Evolutionary conservation across 2,113 vertebrate species (phyloP).

Genomic region (Oenanthe melanoleuca): DNA sequence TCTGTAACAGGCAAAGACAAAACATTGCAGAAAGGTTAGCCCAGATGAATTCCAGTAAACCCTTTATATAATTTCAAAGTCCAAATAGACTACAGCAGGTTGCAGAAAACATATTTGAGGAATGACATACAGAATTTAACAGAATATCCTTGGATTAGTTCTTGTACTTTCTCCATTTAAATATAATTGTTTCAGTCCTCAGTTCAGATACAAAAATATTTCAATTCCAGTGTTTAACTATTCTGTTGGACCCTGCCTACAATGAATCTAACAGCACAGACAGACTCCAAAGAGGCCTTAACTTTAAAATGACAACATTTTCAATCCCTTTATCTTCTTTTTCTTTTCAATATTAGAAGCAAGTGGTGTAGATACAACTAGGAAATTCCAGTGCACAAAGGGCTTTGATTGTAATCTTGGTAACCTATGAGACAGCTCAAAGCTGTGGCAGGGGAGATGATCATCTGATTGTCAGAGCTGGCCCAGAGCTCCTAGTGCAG

Average conservation of each 20-base stretch:
- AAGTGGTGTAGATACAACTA: background rate
- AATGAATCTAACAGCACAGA: background rate
- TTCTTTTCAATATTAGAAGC: background rate
- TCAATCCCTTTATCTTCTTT: background rate
- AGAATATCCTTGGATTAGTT: background rate
- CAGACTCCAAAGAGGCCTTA: background rate
- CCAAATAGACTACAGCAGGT: background rate
- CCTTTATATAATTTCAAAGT: background rate
- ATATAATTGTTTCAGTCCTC: background rate
- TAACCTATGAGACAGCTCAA: background rate
- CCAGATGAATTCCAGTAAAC: conserved; percentile 19
- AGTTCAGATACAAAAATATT: background rate
- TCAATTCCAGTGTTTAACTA: background rate
- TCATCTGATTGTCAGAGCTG: background rate
- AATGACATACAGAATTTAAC: background rate
- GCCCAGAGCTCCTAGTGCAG: background rate
- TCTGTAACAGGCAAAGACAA: conserved; percentile 10
- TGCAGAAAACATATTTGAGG: conserved; percentile 15
- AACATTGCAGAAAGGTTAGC: background rate
- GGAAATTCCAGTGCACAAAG: background rate
- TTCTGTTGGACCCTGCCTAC: background rate
- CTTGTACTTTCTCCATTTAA: background rate
- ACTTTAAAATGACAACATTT: background rate
- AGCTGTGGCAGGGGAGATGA: background rate
- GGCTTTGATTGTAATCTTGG: background rate